phyloP scores from a whole-genome alignment of 2,113 vertebrate species.

The Chloropsis cyanopogon region DNA sequence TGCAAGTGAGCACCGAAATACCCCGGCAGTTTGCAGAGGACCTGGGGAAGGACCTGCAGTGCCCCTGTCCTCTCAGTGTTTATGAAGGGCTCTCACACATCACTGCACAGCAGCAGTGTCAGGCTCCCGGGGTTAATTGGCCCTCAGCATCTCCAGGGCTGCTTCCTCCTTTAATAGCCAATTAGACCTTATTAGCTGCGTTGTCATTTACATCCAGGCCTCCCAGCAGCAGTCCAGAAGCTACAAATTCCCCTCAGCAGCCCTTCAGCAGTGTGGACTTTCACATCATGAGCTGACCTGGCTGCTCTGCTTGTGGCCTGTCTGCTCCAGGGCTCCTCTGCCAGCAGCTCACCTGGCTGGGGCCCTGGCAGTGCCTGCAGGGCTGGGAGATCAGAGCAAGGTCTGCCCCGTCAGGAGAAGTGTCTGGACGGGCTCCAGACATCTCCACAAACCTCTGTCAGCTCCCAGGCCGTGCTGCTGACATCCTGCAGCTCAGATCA shows the following conservation, averaged over 20 bases:
- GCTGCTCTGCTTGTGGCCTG: not conserved
- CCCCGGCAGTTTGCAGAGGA: not conserved
- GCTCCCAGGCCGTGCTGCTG: not conserved
- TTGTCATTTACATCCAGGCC: conserved; percentile 58
- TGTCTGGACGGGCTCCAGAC: not conserved
- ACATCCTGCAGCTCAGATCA: not conserved
- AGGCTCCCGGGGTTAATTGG: conserved; percentile 64
- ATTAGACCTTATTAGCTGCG: conserved; percentile 70
- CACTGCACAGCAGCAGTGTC: conserved; percentile 4
- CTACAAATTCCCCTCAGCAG: not conserved
- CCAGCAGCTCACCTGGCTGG: not conserved
- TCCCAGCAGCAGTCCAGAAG: conserved; percentile 33
- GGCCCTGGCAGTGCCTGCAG: not conserved
- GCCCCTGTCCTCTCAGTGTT: not conserved
- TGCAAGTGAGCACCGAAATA: accelerated
- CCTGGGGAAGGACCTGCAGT: not conserved
- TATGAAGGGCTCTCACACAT: not conserved
- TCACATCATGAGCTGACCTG: not conserved
- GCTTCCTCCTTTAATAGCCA: conserved; percentile 67
- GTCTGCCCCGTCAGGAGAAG: not conserved
- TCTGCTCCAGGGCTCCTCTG: not conserved
- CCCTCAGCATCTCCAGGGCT: conserved; percentile 44
- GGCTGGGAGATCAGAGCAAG: not conserved
- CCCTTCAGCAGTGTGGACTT: not conserved
- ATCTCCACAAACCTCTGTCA: not conserved